These are phyloP conservation scores for Lasioglossum lativentre DNA, from an alignment of 2,888 invertebrate genomes.

Conservation along the genomic window DNA sequence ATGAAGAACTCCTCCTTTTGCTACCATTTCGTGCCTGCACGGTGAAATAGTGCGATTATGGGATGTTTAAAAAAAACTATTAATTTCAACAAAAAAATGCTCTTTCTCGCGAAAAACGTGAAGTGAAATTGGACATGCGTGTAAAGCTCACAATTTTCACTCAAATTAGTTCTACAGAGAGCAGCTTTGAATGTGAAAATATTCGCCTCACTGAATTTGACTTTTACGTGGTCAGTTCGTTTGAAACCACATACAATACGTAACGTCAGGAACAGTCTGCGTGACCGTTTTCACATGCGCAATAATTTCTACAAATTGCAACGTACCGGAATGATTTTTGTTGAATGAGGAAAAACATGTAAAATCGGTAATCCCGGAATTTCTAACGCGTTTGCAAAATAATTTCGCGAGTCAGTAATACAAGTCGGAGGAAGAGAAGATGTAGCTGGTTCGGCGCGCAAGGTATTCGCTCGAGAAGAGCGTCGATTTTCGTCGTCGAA, in stretches of 20 bases:
- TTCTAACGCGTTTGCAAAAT: neutral
- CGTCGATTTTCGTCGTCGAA: slow-evolving; percentile 6
- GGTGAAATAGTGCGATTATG: neutral
- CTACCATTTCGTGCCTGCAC: too few species aligned
- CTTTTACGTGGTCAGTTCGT: neutral
- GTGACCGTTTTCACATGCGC: too few species aligned
- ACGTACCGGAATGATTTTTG: too few species aligned
- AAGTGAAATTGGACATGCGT: neutral
- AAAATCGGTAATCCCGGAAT: too few species aligned
- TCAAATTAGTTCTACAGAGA: neutral
- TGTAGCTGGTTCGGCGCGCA: neutral
- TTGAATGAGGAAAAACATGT: too few species aligned
- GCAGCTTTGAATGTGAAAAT: neutral
- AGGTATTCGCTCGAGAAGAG: neutral
- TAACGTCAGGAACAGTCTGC: too few species aligned
- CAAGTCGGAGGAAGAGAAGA: neutral
- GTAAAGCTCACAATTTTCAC: neutral
- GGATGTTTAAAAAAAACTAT: neutral
- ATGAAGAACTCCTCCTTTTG: neutral
- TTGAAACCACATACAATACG: too few species aligned
- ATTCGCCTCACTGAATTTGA: neutral
- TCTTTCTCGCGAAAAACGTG: neutral
- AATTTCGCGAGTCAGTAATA: neutral
- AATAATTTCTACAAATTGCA: too few species aligned
- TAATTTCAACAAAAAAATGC: neutral